Evolutionary conservation across 2,797 vertebrate species (phyloP).

Genomic region (Taenioides sp.): DNA sequence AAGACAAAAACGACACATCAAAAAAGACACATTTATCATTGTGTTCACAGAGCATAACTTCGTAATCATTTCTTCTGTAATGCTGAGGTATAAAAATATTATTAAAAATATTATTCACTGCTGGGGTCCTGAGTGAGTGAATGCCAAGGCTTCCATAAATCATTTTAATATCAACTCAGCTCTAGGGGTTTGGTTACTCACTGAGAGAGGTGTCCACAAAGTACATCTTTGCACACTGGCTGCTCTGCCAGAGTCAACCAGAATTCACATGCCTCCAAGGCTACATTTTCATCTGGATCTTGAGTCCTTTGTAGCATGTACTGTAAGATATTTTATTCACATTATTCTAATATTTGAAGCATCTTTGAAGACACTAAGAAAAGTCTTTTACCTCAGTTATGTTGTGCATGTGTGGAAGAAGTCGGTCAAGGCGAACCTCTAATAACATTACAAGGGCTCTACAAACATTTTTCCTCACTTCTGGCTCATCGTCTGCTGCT

Average conservation of each 20-base stretch:
- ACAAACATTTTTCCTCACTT: conserved; percentile 94
- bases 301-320: conserved; percentile 97
- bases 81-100: conserved; percentile 35
- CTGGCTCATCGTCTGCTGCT: conserved; percentile 90
- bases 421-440: conserved; percentile 91
- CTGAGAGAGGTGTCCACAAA: conserved; percentile 91
- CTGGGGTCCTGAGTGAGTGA: conserved; percentile 36
- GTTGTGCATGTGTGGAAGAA: conserved; percentile 94
- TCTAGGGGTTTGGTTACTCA: conserved; percentile 71
- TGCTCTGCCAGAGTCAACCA: conserved; percentile 96
- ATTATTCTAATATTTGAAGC: neutral
- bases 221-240: conserved; percentile 94
- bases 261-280: conserved; percentile 95
- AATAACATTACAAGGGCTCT: conserved; percentile 92
- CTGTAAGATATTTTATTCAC: conserved; percentile 55
- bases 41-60: conserved; percentile 15
- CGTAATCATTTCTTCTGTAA: conserved; percentile 50
- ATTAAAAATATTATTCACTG: conserved; percentile 21
- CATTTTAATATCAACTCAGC: conserved; percentile 24
- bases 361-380: neutral
- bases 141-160: conserved; percentile 48
- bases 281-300: conserved; percentile 93
- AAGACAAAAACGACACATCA: too few relatives aligned
- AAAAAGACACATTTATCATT: neutral
- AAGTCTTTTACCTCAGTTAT: conserved; percentile 85